These are phyloP conservation scores for Trichonephila inaurata DNA, from an alignment of 1,140 invertebrate species.

Conservation along the genomic window DNA sequence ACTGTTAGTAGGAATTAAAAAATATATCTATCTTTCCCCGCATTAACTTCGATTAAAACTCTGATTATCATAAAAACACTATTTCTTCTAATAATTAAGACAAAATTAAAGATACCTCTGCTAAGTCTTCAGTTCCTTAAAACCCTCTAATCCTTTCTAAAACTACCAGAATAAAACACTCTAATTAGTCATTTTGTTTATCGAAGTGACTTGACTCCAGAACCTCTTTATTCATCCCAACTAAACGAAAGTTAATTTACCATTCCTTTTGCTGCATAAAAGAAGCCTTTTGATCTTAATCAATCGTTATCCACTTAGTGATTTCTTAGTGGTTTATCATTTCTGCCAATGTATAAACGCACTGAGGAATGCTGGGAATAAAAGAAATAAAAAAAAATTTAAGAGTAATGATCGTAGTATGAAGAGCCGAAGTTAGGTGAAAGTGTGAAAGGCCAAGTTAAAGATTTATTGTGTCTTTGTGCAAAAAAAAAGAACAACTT, in stretches of 20 bases:
- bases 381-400: neutral
- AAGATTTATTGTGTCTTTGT: neutral
- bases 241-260: neutral
- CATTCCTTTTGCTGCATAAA: neutral
- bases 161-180: neutral
- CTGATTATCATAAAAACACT: no score
- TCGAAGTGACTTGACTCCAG: neutral
- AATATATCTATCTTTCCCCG: no score
- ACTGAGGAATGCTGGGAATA: neutral
- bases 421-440: neutral
- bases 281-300: constrained; percentile 22
- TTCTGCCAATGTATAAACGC: neutral
- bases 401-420: neutral
- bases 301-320: neutral
- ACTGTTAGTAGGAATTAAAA: no score
- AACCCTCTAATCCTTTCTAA: neutral
- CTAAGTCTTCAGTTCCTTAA: neutral
- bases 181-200: neutral
- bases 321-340: neutral
- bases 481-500: neutral
- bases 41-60: no score
- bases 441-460: neutral
- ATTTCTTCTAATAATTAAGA: no score
- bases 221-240: neutral
- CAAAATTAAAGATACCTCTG: neutral